phyloP scores from a whole-genome alignment of 2,113 vertebrate genomes.

The Leptobrachium leishanense region DNA sequence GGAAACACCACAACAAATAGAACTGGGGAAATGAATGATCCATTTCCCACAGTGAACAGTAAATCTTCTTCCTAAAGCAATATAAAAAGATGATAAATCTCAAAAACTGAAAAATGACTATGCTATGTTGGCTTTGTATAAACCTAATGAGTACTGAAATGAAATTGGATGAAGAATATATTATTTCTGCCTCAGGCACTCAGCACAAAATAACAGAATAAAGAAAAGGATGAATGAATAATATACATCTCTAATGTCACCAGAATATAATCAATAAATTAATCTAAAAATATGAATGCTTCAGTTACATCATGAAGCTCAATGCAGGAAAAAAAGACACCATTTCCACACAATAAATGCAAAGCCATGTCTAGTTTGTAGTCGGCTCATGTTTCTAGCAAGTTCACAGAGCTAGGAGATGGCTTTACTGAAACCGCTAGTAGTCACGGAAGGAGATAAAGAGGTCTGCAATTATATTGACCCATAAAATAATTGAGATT shows the following conservation, averaged over 20 bases:
- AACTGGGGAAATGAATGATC: too few species aligned
- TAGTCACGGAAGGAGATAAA: background rate
- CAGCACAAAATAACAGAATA: background rate
- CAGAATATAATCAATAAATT: slow-evolving; percentile 15
- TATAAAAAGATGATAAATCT: background rate
- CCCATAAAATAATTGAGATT: slow-evolving; percentile 19
- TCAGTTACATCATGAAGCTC: slow-evolving; percentile 3
- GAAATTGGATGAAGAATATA: background rate
- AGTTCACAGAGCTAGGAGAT: background rate
- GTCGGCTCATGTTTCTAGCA: slow-evolving; percentile 3
- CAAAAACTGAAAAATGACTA: background rate
- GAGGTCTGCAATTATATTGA: slow-evolving; percentile 4
- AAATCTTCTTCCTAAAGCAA: background rate
- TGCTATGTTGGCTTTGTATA: background rate
- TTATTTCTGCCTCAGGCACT: slow-evolving; percentile 2
- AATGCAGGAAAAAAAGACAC: background rate
- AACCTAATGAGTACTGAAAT: background rate
- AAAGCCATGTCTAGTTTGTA: slow-evolving; percentile 26
- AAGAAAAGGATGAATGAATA: background rate
- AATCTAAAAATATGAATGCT: background rate
- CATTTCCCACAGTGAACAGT: background rate
- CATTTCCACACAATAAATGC: slow-evolving; percentile 8
- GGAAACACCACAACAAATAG: too few species aligned
- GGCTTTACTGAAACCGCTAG: slow-evolving; percentile 1
- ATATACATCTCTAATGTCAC: background rate